Percentiles rank a stretch among this genome's conserved stretches.
Conservation (phyloP, 2,797 vertebrate species). For the Silurus aristotelis region DNA sequence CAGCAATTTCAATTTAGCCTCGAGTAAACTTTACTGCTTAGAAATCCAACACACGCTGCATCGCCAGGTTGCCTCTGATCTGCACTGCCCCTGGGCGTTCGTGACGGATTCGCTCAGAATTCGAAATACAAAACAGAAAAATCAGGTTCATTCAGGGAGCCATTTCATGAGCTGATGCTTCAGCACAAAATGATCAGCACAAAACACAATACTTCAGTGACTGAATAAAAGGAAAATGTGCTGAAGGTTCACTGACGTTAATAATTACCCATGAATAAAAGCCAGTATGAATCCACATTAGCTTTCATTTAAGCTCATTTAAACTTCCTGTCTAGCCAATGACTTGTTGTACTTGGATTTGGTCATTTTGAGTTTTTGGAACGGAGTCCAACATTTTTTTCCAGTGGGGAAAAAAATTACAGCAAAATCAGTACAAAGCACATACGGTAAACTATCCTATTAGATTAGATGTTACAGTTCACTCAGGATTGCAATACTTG, state of each 20-base stretch:
- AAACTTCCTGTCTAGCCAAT: neutral
- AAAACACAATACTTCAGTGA: conserved; percentile 3
- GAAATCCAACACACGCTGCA: conserved; percentile 2
- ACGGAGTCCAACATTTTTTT: neutral
- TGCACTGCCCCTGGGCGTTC: neutral
- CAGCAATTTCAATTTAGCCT: neutral
- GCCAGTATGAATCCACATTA: neutral
- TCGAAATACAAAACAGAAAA: neutral
- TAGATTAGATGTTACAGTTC: neutral
- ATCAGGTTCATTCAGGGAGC: neutral
- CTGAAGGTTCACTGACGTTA: neutral
- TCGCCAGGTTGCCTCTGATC: neutral
- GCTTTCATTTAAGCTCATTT: neutral
- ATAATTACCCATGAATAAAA: neutral
- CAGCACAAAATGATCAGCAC: neutral
- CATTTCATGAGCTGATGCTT: neutral
- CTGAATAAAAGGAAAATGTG: neutral
- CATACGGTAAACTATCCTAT: neutral
- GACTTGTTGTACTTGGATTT: neutral
- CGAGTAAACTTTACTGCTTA: conserved; percentile 4
- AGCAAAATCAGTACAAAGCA: neutral
- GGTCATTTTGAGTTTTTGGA: neutral
- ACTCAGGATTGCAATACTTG: neutral
- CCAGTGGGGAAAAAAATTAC: neutral
- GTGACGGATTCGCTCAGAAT: neutral